Evolutionary conservation across 2,888 invertebrate genomes (phyloP).

Genomic region (Dione juno): DNA sequence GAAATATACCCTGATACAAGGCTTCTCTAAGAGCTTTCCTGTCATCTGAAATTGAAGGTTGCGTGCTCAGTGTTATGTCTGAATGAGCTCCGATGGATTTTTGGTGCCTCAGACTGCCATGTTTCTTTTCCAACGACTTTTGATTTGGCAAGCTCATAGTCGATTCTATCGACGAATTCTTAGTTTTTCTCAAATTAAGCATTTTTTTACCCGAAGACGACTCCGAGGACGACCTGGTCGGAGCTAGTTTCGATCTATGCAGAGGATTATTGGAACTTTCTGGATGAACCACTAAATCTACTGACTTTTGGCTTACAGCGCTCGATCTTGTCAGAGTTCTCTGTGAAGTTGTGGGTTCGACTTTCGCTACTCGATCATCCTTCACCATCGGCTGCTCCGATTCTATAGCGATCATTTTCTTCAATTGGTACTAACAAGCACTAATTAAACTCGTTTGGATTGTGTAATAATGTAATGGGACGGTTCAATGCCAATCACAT

Average conservation of each 20-base stretch:
- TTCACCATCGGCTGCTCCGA: constrained; percentile 70
- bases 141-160: constrained; percentile 82
- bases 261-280: constrained; percentile 75
- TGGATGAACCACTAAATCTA: constrained; percentile 82
- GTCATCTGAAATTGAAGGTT: constrained; percentile 81
- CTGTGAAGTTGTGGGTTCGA: constrained; percentile 73
- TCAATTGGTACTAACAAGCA: constrained; percentile 41
- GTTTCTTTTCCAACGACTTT: constrained; percentile 80
- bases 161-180: constrained; percentile 80
- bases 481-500: constrained; percentile 61
- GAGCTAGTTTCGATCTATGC: constrained; percentile 77
- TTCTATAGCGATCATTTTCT: constrained; percentile 77
- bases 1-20: constrained; percentile 90
- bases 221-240: constrained; percentile 77
- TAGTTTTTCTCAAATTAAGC: constrained; percentile 76
- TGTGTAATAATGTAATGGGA: constrained; percentile 35
- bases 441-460: constrained; percentile 26
- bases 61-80: constrained; percentile 80
- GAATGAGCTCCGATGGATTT: constrained; percentile 85
- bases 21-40: constrained; percentile 88
- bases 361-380: constrained; percentile 68
- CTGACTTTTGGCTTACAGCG: constrained; percentile 85
- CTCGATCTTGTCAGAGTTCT: constrained; percentile 84
- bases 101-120: constrained; percentile 84
- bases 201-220: constrained; percentile 75